These are phyloP conservation scores for Microcebus jonahi DNA, from an alignment of 2,113 vertebrate genomes.

Conservation along the genomic window DNA sequence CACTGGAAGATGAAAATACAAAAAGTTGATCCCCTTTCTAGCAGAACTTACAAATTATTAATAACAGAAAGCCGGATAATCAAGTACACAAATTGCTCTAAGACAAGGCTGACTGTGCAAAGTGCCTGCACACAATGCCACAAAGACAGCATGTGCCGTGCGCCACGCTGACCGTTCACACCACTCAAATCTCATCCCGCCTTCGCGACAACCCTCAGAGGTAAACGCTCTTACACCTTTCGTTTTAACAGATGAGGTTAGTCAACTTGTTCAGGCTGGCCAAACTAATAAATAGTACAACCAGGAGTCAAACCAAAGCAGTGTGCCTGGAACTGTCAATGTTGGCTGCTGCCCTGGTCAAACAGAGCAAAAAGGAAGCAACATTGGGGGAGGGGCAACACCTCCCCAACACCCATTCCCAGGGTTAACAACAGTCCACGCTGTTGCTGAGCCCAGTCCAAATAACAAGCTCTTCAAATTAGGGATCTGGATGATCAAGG, in stretches of 20 bases:
- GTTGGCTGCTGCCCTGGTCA: rapidly evolving
- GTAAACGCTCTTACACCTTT: neutral
- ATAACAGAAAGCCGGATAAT: neutral
- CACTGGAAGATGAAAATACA: neutral
- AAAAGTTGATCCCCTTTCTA: neutral
- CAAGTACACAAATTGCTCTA: neutral
- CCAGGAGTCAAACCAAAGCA: neutral
- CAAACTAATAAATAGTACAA: too few relatives aligned
- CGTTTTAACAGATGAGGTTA: rapidly evolving
- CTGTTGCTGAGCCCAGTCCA: neutral
- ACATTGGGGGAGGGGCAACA: too few relatives aligned
- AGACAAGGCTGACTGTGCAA: neutral
- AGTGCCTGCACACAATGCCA: rapidly evolving
- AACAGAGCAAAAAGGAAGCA: neutral
- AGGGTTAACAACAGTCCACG: neutral
- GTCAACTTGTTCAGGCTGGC: neutral
- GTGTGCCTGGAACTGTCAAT: rapidly evolving
- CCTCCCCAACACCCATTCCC: neutral
- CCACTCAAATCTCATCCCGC: rapidly evolving
- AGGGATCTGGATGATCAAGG: neutral
- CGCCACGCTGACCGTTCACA: rapidly evolving
- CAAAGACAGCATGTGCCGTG: neutral
- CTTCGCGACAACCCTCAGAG: neutral
- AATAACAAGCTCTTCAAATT: neutral
- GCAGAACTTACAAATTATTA: neutral